Evolutionary conservation across 2,797 vertebrate species (phyloP).

Genomic region (Lithobates pipiens): DNA sequence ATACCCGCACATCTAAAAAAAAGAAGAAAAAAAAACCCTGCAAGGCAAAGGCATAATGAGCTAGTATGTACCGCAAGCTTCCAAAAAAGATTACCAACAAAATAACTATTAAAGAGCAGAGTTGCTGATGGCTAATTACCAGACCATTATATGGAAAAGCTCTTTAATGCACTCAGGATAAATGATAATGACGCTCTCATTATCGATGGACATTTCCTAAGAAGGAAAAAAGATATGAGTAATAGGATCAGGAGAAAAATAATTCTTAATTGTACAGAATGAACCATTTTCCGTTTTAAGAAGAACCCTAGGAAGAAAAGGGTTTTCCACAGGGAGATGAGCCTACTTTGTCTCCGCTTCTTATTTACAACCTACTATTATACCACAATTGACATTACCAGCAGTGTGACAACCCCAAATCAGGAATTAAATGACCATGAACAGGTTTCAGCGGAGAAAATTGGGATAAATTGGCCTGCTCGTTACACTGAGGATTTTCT

Average conservation of each 20-base stretch:
- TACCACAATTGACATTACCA: not conserved
- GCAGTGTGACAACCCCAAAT: not conserved
- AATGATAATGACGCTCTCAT: conserved; percentile 2
- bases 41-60: too few relatives aligned
- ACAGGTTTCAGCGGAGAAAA: not conserved
- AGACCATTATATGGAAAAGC: not conserved
- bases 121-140: conserved; percentile 1
- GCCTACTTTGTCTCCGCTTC: not conserved
- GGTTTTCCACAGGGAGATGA: not conserved
- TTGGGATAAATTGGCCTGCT: conserved; percentile 12
- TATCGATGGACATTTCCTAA: conserved; percentile 14
- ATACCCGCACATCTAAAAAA: too few relatives aligned
- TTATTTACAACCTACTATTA: not conserved
- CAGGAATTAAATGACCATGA: not conserved
- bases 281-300: not conserved
- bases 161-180: not conserved
- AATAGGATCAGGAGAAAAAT: conserved; percentile 10
- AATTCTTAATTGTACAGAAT: conserved; percentile 11
- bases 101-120: not conserved
- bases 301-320: not conserved
- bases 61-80: not conserved
- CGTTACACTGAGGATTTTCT: conserved; percentile 12
- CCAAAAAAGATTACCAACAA: not conserved
- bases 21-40: too few relatives aligned
- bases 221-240: not conserved